These are phyloP conservation scores for Novumbra hubbsi DNA, from an alignment of 2,797 vertebrate genomes.

Conservation along the genomic window DNA sequence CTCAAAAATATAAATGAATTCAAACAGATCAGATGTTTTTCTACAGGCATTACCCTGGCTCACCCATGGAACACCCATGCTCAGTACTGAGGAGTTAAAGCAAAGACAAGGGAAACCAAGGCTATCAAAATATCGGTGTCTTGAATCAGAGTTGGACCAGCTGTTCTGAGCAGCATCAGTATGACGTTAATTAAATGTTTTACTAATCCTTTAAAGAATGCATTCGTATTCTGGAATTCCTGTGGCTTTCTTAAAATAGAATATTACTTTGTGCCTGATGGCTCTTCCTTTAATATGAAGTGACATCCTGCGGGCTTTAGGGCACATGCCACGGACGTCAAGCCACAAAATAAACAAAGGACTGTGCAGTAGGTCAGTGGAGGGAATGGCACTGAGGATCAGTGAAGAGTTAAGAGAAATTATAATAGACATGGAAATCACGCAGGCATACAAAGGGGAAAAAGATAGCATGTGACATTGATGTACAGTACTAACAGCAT, in stretches of 20 bases:
- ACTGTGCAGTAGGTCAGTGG: conserved; percentile 60
- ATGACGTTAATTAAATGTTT: conserved; percentile 74
- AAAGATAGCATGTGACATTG: conserved; percentile 8
- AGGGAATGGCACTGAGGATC: conserved; percentile 46
- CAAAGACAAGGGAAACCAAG: conserved; percentile 66
- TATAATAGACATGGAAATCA: conserved; percentile 45
- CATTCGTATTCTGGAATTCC: conserved; percentile 74
- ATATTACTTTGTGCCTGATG: conserved; percentile 60
- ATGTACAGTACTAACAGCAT: conserved; percentile 44
- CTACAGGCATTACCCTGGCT: conserved; percentile 60
- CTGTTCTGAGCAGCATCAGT: conserved; percentile 70
- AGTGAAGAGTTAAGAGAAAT: conserved; percentile 32
- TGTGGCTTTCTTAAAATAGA: conserved; percentile 74
- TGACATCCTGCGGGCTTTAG: conserved; percentile 47
- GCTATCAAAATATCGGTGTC: conserved; percentile 76
- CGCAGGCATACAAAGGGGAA: conserved; percentile 26
- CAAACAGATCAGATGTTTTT: conserved; percentile 17
- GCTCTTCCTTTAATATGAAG: conserved; percentile 64
- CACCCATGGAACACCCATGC: conserved; percentile 45
- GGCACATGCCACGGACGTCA: conserved; percentile 60
- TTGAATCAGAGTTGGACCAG: conserved; percentile 77
- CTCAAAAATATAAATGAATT: not conserved
- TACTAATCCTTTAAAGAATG: conserved; percentile 77
- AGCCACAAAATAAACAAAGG: conserved; percentile 56
- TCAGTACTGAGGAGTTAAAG: conserved; percentile 64